Percentiles rank a stretch among this genome's conserved stretches.
Conservation (phyloP, 2,113 vertebrate species). For the Pelobates fuscus region DNA sequence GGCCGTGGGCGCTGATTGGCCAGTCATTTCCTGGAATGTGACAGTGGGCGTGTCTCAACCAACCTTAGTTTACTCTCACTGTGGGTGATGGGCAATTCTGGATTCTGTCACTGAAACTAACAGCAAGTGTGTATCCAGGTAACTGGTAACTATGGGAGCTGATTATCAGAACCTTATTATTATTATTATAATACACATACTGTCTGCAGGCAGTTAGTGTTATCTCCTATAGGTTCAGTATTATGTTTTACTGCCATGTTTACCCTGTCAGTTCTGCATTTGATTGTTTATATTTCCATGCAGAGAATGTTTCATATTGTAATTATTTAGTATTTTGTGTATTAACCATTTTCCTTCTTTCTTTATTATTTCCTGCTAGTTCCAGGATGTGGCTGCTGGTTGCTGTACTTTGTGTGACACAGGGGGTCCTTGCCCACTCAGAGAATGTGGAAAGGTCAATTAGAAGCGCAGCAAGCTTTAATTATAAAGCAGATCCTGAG, state of each 20-base stretch:
- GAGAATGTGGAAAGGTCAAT: not conserved
- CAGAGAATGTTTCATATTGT: no score
- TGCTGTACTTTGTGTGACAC: constrained; percentile 20
- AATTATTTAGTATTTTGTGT: no score
- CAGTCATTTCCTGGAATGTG: not conserved
- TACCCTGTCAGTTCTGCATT: not conserved
- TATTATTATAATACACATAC: no score
- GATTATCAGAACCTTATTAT: no score
- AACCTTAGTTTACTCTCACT: no score
- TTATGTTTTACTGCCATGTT: no score
- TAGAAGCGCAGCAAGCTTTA: not conserved
- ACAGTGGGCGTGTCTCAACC: no score
- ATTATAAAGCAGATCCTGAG: constrained; percentile 59
- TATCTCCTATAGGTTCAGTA: no score
- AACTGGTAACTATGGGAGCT: no score
- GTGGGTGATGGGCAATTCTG: not conserved
- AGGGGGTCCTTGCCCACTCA: not conserved
- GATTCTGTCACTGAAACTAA: no score
- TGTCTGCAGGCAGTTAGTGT: no score
- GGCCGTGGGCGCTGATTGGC: not conserved
- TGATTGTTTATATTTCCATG: not conserved
- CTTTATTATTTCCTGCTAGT: not conserved
- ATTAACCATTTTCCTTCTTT: not conserved
- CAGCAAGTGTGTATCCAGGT: no score
- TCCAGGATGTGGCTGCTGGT: constrained; percentile 45